A percentile compares a stretch with the other conserved stretches of the same genome.
phyloP scores from a whole-genome alignment of 2,113 vertebrate genomes.

The Macrotus californicus region DNA sequence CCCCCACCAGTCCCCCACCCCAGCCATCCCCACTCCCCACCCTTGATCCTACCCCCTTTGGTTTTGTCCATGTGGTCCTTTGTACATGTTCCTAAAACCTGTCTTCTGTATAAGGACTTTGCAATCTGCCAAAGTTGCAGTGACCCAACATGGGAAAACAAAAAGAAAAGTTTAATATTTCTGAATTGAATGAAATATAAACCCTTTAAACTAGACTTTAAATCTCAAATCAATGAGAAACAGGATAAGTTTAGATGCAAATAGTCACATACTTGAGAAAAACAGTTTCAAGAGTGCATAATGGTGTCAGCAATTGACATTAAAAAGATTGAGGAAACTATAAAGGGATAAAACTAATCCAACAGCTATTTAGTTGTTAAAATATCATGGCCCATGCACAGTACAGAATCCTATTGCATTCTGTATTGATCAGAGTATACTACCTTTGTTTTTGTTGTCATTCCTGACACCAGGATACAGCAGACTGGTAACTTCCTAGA shows the following conservation, averaged over 20 bases:
- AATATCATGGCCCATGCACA: not conserved
- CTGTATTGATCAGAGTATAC: not conserved
- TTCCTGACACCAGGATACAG: not conserved
- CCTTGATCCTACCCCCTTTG: too few relatives aligned
- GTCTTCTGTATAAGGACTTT: not conserved
- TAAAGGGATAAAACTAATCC: not conserved
- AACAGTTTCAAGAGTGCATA: not conserved
- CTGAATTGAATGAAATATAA: not conserved
- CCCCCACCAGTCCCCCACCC: too few relatives aligned
- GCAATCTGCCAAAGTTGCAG: not conserved
- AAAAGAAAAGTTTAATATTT: not conserved
- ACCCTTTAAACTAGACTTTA: not conserved
- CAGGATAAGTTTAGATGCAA: not conserved
- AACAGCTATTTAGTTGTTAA: not conserved
- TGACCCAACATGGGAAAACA: not conserved
- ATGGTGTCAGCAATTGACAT: not conserved
- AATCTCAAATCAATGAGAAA: not conserved
- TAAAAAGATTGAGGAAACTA: not conserved
- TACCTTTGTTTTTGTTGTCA: constrained; percentile 19
- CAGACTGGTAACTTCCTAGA: constrained; percentile 44
- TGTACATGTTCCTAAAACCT: not conserved
- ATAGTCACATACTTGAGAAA: not conserved
- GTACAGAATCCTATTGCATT: constrained; percentile 21
- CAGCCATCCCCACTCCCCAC: too few relatives aligned
- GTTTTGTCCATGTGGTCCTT: too few relatives aligned